Evolutionary conservation across 2,797 vertebrate genomes (phyloP), one percentile per base, ranked within the genome.

Genomic region (Aplochiton taeniatus): DNA sequence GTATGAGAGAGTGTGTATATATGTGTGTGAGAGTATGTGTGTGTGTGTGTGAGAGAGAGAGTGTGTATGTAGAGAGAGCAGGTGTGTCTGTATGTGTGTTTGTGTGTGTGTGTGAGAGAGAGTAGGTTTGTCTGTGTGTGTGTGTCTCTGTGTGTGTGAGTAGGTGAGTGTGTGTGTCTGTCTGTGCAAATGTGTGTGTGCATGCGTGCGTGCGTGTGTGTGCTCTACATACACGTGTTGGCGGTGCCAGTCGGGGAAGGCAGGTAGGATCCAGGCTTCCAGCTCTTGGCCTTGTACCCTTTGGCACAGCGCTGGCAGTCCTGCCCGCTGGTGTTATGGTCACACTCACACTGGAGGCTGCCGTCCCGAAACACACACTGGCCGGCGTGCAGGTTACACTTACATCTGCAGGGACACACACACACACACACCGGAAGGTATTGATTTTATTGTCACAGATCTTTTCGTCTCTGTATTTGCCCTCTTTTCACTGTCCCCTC

Each of bases 311-410:
- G 90, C 73, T 95, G 88, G 0, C 97, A 98, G 91, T 98, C 96
- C 61, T 95, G 94, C 58, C 97, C 97, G 0, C 91, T 92, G 1
- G 96, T 97, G 89, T 96, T 95, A 89, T 98, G 97, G 19, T 98
- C 94, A 0, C 97, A 98, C 61, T 95, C 94, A 0, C 97, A 98
- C 88, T 94, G 93, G 4, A 98, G 91, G 12, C 89, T 92, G 11
- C 92, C 92, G 19, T 97, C 94, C 0, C 86, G 92, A 78, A 94
- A 79, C 4, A 88, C 87, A 82, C 97, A 98, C 82, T 91, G 86
- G 69, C 91, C 92, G 0, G 95, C 94, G 0, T 98, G 97, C 52
- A 98, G 91, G 90, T 98, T 95, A 80, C 97, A 98, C 73, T 95
- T 95, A 81, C 97, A 98, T 89, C 97, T 98, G 86, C 7, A 62